Base-by-base conservation (phyloP, 2,888 invertebrate genomes). In the Thyatira batis region DNA sequence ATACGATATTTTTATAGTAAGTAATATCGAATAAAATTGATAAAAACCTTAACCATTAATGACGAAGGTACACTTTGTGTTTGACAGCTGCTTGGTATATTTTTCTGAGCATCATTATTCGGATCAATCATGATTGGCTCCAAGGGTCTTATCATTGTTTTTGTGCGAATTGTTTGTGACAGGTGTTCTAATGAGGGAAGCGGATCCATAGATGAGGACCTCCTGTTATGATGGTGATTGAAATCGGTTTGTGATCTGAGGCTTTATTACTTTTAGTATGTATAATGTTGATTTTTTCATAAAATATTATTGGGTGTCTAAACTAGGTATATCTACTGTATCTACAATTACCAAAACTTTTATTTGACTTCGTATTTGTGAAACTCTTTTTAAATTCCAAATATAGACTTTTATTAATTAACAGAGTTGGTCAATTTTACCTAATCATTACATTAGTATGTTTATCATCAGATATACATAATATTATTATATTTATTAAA, bases 191-290 rank as follows among this genome's bases (percentile, higher is more conserved):
- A 73, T 69, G 68, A 73, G 61, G 64, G 53, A 54, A 55, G 48
- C 60, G 65, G 64, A 69, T 67, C 71, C 68, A 71, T 72, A 63
- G 66, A 68, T 65, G 73, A 69, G 48, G 27, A 27, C 28, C 48
- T 28, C 27, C 20, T 48, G 17, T 48, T 50, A 20, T 46, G 20
- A 46, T 20, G 46, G 0, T 17, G 39, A 39, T 39, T 1, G 17
- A 39, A 39, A 39, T 17, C 17, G 39, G 13, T 13, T 39, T 17
- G 8, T 39, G 1, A 17, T n/a, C n/a, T 17, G 17, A 39, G 8
- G 39, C 17, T 39, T 17, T 39, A 39, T 39, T 39, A 17, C 8
- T 50, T 3, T 17, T 20, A 20, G 13, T 30, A 27, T 17, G 25
- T 21, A 21, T 10, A 23, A 20, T 23, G 13, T 43, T 43, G 13